phyloP scores from a whole-genome alignment of 64 coral and sea anemone genomes.

The Porites australiensis region DNA sequence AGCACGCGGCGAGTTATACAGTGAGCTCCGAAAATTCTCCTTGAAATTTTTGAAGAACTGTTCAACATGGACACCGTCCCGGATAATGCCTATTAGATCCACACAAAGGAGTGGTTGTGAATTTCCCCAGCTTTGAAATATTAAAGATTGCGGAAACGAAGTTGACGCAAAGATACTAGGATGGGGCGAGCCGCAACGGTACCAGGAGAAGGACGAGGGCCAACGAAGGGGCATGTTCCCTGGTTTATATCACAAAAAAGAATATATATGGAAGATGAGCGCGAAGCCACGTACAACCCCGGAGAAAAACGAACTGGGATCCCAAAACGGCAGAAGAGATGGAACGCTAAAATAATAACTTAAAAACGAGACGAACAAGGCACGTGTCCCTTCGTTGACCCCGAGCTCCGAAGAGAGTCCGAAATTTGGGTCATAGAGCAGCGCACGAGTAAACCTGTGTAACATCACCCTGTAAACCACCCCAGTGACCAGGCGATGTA shows the following conservation, averaged over 20 bases:
- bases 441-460: not conserved
- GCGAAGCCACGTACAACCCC: not conserved
- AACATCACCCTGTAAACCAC: no score
- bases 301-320: not conserved
- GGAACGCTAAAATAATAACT: not conserved
- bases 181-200: not conserved
- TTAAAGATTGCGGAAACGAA: not conserved
- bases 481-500: no score
- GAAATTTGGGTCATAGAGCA: slow-evolving; percentile 39
- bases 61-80: slow-evolving; percentile 7
- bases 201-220: slow-evolving; percentile 32
- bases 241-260: slow-evolving; percentile 13
- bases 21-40: slow-evolving; percentile 15
- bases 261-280: not conserved
- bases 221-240: slow-evolving; percentile 64
- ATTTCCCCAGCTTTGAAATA: slow-evolving; percentile 47
- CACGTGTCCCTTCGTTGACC: slow-evolving; percentile 50
- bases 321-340: not conserved
- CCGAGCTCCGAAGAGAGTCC: slow-evolving; percentile 34
- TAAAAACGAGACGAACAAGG: not conserved
- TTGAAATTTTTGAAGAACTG: slow-evolving; percentile 34
- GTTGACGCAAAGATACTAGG: not conserved
- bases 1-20: not conserved
- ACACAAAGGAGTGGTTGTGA: not conserved
- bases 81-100: slow-evolving; percentile 19